Conservation (phyloP, 2,888 invertebrate genomes). For the Synergus japonicus region DNA sequence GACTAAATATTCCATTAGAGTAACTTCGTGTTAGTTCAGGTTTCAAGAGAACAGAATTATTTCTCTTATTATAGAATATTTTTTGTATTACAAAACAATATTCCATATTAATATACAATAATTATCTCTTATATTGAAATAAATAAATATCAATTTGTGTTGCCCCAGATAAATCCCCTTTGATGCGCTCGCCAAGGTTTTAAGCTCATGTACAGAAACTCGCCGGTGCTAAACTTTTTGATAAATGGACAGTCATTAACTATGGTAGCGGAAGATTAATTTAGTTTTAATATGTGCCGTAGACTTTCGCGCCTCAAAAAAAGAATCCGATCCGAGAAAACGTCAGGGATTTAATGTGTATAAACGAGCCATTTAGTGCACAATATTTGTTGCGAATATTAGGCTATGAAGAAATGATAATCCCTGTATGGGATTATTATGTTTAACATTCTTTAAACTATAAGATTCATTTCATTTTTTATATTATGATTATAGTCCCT, state of each 20-base stretch:
- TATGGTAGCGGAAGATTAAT: slow-evolving; percentile 33
- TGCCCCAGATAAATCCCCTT: slow-evolving; percentile 24
- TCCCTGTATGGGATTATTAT: slow-evolving; percentile 6
- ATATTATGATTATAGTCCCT: too few species aligned
- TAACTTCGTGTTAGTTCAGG: too few species aligned
- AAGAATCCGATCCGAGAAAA: slow-evolving; percentile 28
- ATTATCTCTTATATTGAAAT: neutral
- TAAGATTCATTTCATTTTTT: neutral
- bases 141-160: slow-evolving; percentile 33
- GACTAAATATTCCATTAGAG: too few species aligned
- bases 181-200: slow-evolving; percentile 12
- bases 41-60: too few species aligned
- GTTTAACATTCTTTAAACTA: neutral
- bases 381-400: slow-evolving; percentile 12
- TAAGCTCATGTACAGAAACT: neutral
- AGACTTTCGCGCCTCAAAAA: slow-evolving; percentile 20
- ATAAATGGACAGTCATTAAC: slow-evolving; percentile 40
- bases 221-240: slow-evolving; percentile 27
- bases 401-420: neutral
- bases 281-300: slow-evolving; percentile 32
- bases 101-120: too few species aligned
- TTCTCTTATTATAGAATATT: too few species aligned
- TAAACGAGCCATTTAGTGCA: slow-evolving; percentile 4
- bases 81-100: too few species aligned
- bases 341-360: slow-evolving; percentile 29